Evolutionary conservation across 23 tunicate species (phyloP).

Genomic region (Oikopleura albicans): DNA sequence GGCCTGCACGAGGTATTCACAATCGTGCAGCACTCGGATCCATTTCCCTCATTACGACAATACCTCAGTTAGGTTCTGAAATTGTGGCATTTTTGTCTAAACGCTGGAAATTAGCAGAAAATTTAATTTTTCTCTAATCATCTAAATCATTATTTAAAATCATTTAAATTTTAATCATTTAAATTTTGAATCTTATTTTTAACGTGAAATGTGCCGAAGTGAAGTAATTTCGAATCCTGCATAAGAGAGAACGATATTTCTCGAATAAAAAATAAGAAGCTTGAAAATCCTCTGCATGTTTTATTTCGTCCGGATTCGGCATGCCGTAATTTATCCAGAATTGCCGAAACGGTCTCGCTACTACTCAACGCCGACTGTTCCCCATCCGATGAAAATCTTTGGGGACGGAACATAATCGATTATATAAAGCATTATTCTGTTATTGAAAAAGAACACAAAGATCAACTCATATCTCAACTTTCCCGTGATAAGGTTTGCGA

Average conservation of each 20-base stretch:
- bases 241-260: constrained; percentile 5
- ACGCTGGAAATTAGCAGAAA: too few species aligned
- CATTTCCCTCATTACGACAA: background rate
- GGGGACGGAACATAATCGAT: background rate
- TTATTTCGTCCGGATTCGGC: background rate
- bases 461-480: background rate
- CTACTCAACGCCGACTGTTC: background rate
- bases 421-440: background rate
- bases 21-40: constrained; percentile 5
- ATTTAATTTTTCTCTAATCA: too few species aligned
- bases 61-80: too few species aligned
- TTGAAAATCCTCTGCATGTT: constrained; percentile 4
- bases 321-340: background rate
- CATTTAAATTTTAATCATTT: too few species aligned
- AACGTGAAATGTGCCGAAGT: too few species aligned
- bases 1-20: background rate
- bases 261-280: background rate
- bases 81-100: too few species aligned
- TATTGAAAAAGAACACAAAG: background rate
- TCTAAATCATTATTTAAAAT: too few species aligned
- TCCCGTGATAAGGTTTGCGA: background rate
- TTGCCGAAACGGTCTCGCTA: background rate
- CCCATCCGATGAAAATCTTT: background rate
- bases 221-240: too few species aligned
- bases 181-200: too few species aligned